Evolutionary conservation across 2,888 invertebrate species (phyloP), one percentile per base, ranked within the genome.

Genomic region (Callosobruchus maculatus): DNA sequence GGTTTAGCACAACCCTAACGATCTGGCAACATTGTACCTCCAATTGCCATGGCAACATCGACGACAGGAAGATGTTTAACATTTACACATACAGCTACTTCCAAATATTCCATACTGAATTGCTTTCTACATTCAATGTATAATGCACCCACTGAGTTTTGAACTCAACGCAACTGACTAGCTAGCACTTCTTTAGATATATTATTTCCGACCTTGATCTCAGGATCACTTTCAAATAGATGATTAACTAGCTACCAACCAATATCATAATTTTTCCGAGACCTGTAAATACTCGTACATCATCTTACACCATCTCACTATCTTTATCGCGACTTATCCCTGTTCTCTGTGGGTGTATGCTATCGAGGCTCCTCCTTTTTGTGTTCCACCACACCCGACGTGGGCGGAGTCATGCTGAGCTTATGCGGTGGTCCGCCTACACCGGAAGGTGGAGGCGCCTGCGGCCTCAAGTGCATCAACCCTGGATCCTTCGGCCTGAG

Each of bases 351-450:
- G 73, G 77, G 74, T 75, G 75, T 76, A 78, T 83, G 87, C 87
- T 87, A 91, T 90, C 90, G 90, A 74, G 90, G 89, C 85, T 91
- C 91, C 82, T 91, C 90, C 81, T 91, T 91, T 81, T 90, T 90
- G 84, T 89, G 90, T 80, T 89, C 77, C 76, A 87, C 87, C 49
- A 49, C 13, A 1, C 49, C 49, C 18, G 49, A 49, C 72, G 90
- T 91, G 85, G 91, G 91, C 84, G 91, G 90, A 85, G 91, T 90
- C 79, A 89, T 89, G 80, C 90, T 90, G 78, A 87, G 82, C 78
- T 87, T 86, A 76, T 85, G 85, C 13, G 87, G 87, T 72, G 86
- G 86, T 68, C 67, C 22, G 22, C 71, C 7, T 18, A 49, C 26
- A 22, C 31, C 30, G 7, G 72, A 85, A 18, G 87, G 87, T 72